Conservation (phyloP, 1,140 invertebrate genomes). For the Drosophila santomea region DNA sequence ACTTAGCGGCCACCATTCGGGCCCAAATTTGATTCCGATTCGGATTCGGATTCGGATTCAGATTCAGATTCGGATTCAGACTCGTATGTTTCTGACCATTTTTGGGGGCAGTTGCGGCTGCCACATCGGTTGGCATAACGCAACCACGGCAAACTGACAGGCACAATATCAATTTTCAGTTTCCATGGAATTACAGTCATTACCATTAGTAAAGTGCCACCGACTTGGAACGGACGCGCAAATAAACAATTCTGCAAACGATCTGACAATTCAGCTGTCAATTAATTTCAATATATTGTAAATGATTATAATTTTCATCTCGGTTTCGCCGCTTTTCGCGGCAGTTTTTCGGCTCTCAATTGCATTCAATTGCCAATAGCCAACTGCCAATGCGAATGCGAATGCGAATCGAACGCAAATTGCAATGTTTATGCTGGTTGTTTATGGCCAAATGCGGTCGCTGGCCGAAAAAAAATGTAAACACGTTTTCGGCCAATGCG, state of each 20-base stretch:
- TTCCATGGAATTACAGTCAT: slow-evolving; percentile 80
- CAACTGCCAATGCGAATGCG: slow-evolving; percentile 13
- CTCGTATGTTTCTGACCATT: slow-evolving; percentile 54
- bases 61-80: slow-evolving; percentile 11
- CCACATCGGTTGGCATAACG: slow-evolving; percentile 75
- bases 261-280: slow-evolving; percentile 82
- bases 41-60: slow-evolving; percentile 28
- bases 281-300: slow-evolving; percentile 84
- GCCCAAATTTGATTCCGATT: slow-evolving; percentile 28
- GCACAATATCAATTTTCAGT: slow-evolving; percentile 80
- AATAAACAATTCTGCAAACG: slow-evolving; percentile 79
- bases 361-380: slow-evolving; percentile 15
- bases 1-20: slow-evolving; percentile 34
- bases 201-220: slow-evolving; percentile 82
- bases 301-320: slow-evolving; percentile 76
- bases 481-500: slow-evolving; percentile 59
- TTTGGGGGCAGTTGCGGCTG: slow-evolving; percentile 63
- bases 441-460: slow-evolving; percentile 76
- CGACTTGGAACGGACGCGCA: slow-evolving; percentile 37
- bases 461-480: slow-evolving; percentile 47
- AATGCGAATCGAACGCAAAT: slow-evolving; percentile 72
- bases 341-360: slow-evolving; percentile 40
- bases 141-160: slow-evolving; percentile 20
- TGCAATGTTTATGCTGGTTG: slow-evolving; percentile 78
- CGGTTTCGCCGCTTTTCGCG: slow-evolving; percentile 25